Base-by-base conservation (phyloP, 2,888 invertebrate species). In the Amphipoea oculea region DNA sequence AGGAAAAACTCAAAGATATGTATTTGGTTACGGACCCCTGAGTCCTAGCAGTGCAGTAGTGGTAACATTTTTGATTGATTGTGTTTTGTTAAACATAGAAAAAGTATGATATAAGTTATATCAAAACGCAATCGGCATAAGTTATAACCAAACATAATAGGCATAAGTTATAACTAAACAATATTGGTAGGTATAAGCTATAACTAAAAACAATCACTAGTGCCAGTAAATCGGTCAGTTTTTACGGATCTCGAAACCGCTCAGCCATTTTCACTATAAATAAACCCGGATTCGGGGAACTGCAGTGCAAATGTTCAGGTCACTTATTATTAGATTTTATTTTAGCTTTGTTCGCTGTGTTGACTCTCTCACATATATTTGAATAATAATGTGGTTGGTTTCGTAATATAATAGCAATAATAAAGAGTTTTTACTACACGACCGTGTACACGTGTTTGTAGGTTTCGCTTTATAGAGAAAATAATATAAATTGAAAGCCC, bases 271-370 rank as follows among this genome's bases (percentile, higher is more conserved):
- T 70, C 0, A n/a, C 40, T 83, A 54, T 65, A 74, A 79, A 74
- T 74, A 84, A 29, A 72, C 48, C 42, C 7, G 12, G 23, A 51
- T 70, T 73, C n/a, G 6, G 62, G 2, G 23, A 65, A 62, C 45
- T 83, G 80, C 65, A 84, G 40, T 62, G 48, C 12, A 66, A 69
- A 70, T 69, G 75, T 68, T 71, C 9, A 7, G 66, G 54, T 76
- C 70, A 69, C 5, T 20, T 79, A 66, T 62, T 66, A 23, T 70
- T 69, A 54, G 48, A 62, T 9, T 78, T 60, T 60, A 51, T 71
- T 63, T 60, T 51, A 40, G 3, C 1, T 42, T 67, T 60, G 45
- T 29, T 45, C 9, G 17, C 11, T 14, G 11, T 63, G 14, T 57
- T 57, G 65, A 67, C 23, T 40, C 45, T 75, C 23, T 29, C 14